Evolutionary conservation across 2,888 invertebrate genomes (phyloP).

Genomic region (Polydrusus pterygomalis): DNA sequence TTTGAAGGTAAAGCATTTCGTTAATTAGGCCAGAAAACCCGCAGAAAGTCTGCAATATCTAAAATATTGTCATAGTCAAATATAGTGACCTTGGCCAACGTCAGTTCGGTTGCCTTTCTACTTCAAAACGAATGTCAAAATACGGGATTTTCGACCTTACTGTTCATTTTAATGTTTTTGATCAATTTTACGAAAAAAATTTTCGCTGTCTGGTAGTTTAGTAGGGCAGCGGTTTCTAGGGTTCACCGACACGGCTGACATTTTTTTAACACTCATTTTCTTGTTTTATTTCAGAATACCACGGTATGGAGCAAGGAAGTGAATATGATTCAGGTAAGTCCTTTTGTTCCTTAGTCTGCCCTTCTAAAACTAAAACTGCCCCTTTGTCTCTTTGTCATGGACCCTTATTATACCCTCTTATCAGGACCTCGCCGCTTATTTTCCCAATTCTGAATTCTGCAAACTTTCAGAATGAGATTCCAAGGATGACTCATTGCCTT

Average conservation of each 20-base stretch:
- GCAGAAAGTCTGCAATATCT: slow-evolving; percentile 64
- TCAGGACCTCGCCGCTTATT: slow-evolving; percentile 22
- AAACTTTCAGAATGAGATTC: slow-evolving; percentile 64
- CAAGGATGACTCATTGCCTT: slow-evolving; percentile 65
- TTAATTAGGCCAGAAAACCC: slow-evolving; percentile 58
- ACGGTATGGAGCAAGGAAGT: slow-evolving; percentile 87
- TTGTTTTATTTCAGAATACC: slow-evolving; percentile 80
- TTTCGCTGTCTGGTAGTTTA: slow-evolving; percentile 25
- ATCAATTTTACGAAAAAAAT: slow-evolving; percentile 60
- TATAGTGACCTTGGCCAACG: slow-evolving; percentile 71
- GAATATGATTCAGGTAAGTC: slow-evolving; percentile 87
- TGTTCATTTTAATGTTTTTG: slow-evolving; percentile 60
- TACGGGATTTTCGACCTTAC: slow-evolving; percentile 62
- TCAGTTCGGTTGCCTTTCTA: slow-evolving; percentile 69
- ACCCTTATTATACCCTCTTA: slow-evolving; percentile 4
- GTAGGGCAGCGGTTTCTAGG: slow-evolving; percentile 29
- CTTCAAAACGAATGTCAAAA: slow-evolving; percentile 62
- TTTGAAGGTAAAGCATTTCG: slow-evolving; percentile 52
- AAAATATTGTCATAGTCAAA: slow-evolving; percentile 70
- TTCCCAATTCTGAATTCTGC: slow-evolving; percentile 44
- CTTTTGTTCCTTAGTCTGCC: slow-evolving; percentile 28
- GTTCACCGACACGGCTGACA: neutral
- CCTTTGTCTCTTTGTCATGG: slow-evolving; percentile 43
- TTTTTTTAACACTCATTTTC: slow-evolving; percentile 33
- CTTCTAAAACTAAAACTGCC: slow-evolving; percentile 27